These are phyloP conservation scores for Zeugodacus cucurbitae DNA, from an alignment of 1,140 invertebrate genomes.

Conservation along the genomic window DNA sequence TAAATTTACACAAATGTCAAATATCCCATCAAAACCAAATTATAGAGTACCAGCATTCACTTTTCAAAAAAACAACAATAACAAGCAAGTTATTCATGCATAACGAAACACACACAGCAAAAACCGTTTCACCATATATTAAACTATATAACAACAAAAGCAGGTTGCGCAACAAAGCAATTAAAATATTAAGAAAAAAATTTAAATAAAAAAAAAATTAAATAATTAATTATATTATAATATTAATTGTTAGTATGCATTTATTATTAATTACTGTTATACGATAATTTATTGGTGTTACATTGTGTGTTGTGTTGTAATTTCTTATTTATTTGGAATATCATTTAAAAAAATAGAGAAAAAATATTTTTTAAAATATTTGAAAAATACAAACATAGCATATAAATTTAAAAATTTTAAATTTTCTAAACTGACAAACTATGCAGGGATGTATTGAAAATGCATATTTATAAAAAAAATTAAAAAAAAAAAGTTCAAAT, in stretches of 20 bases:
- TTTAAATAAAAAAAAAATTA: not conserved
- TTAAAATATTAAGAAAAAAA: no score
- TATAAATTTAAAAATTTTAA: not conserved
- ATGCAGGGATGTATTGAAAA: not conserved
- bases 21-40: no score
- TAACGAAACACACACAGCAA: no score
- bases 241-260: conserved; percentile 22
- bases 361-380: not conserved
- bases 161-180: not conserved
- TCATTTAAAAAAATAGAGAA: not conserved
- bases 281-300: conserved; percentile 26
- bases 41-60: no score
- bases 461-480: not conserved
- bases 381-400: not conserved
- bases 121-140: no score
- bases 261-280: not conserved
- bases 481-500: not conserved
- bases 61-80: no score
- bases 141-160: not conserved
- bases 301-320: conserved; percentile 10
- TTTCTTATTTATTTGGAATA: not conserved
- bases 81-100: no score
- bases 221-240: not conserved
- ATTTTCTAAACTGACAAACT: not conserved
- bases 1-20: no score